Evolutionary conservation across 2,797 vertebrate species (phyloP).

Genomic region (Phoxinus dragarum): DNA sequence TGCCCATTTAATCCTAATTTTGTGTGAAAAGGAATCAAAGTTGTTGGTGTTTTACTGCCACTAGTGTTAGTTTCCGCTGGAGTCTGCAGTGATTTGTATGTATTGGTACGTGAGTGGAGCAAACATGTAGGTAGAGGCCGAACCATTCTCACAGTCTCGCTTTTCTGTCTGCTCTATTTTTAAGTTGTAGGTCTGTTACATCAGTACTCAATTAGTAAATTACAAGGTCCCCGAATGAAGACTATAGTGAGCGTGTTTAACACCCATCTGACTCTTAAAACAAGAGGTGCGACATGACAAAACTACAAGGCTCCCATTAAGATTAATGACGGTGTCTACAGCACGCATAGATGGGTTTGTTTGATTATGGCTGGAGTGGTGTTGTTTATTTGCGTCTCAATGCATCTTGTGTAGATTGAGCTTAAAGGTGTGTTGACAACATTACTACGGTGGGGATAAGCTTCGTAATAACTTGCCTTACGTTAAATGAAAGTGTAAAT

Average conservation of each 20-base stretch:
- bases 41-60: not conserved
- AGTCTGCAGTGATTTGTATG: not conserved
- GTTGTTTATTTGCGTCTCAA: not conserved
- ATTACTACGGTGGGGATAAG: not conserved
- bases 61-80: not conserved
- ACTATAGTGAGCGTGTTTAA: conserved; percentile 4
- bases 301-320: not conserved
- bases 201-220: not conserved
- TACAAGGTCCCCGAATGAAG: not conserved
- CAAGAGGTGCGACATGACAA: not conserved
- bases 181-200: not conserved
- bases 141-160: not conserved
- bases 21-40: not conserved
- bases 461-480: not conserved
- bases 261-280: not conserved
- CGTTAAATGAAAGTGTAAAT: not conserved
- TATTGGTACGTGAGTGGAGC: not conserved
- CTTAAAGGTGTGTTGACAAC: conserved; percentile 14
- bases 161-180: not conserved
- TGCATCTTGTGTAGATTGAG: not conserved
- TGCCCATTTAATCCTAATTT: not conserved
- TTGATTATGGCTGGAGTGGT: not conserved
- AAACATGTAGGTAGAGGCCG: not conserved
- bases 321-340: not conserved
- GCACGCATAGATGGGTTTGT: not conserved